Percentiles rank a stretch among this genome's conserved stretches.
Evolutionary conservation across 2,888 invertebrate genomes (phyloP).

Genomic region (Lasius platythorax): DNA sequence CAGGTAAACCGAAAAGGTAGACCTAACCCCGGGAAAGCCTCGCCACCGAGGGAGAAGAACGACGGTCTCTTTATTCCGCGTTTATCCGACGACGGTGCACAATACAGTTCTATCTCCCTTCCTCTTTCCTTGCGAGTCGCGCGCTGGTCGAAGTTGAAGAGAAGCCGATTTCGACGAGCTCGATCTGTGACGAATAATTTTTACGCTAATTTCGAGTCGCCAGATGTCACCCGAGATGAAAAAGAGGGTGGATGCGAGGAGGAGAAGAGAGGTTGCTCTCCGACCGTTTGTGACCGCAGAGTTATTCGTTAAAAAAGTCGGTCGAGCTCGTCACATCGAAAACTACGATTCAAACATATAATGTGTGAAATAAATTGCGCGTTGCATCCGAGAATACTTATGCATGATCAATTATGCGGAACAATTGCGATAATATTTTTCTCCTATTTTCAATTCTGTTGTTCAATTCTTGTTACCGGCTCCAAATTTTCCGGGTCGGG

Average conservation of each 20-base stretch:
- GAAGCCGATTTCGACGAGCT: conserved; percentile 43
- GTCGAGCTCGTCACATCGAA: neutral
- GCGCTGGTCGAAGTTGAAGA: conserved; percentile 47
- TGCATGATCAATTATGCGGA: neutral
- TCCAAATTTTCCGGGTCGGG: conserved; percentile 24
- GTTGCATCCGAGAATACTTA: neutral
- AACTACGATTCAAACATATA: neutral
- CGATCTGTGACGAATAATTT: conserved; percentile 82
- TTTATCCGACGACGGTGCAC: conserved; percentile 79
- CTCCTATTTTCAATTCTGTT: neutral
- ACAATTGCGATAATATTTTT: neutral
- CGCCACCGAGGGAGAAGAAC: conserved; percentile 67
- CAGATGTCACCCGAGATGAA: conserved; percentile 65
- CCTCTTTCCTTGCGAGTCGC: conserved; percentile 37
- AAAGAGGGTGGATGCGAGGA: conserved; percentile 7
- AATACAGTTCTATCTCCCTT: conserved; percentile 52
- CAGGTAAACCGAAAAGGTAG: conserved; percentile 65
- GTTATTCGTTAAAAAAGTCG: neutral
- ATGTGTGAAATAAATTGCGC: neutral
- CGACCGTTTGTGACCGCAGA: neutral
- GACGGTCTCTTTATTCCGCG: conserved; percentile 74
- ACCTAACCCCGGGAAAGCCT: conserved; percentile 33
- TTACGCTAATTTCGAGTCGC: conserved; percentile 79
- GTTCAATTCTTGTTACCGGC: neutral
- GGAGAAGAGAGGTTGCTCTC: neutral